These are phyloP conservation scores for Pomatorhinus ruficollis DNA, from an alignment of 2,113 vertebrate genomes.

Conservation along the genomic window DNA sequence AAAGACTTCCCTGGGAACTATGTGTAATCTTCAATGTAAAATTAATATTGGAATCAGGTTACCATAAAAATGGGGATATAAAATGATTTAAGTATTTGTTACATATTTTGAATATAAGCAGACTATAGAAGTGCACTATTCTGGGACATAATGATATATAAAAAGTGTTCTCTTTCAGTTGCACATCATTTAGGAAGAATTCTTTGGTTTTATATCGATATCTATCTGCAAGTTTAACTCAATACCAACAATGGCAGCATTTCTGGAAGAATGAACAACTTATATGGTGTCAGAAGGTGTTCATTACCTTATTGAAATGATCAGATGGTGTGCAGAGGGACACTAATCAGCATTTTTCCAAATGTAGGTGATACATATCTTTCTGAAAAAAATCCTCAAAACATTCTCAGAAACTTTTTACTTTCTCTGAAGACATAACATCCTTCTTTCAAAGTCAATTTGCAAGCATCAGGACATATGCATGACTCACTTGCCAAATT, in stretches of 20 bases:
- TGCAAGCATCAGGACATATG: background rate
- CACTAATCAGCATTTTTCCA: background rate
- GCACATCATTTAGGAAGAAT: background rate
- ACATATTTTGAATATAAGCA: background rate
- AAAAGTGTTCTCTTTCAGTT: background rate
- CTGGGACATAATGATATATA: background rate
- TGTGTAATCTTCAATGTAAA: background rate
- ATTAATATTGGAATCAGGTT: background rate
- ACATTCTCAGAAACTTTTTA: background rate
- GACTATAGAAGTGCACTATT: background rate
- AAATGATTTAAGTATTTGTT: background rate
- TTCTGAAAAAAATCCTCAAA: background rate
- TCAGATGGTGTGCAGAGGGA: background rate
- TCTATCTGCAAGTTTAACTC: background rate
- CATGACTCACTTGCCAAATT: conserved; percentile 12
- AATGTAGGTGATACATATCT: background rate
- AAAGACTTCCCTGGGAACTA: background rate
- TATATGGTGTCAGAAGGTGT: background rate
- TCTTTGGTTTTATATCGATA: background rate
- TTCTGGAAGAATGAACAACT: background rate
- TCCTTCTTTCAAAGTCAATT: background rate
- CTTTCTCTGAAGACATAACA: background rate
- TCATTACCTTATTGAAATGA: background rate
- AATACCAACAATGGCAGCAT: background rate
- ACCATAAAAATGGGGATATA: background rate